These are phyloP conservation scores for Drosophila mayri DNA, from an alignment of 1,140 invertebrate genomes.

Conservation along the genomic window DNA sequence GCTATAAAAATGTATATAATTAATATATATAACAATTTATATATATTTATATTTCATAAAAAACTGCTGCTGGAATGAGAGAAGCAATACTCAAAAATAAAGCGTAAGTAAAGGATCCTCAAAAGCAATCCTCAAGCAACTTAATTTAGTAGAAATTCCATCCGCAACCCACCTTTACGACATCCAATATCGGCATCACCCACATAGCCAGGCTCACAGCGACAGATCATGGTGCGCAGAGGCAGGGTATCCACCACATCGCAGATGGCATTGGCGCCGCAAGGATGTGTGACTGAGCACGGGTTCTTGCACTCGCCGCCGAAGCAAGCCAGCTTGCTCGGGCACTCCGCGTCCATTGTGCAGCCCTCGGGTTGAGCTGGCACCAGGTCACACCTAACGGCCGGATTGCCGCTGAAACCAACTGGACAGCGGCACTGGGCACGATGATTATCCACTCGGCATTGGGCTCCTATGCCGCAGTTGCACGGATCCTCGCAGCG, in stretches of 20 bases:
- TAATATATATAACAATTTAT: slow-evolving; percentile 43
- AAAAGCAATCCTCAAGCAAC: background rate
- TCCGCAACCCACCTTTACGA: slow-evolving; percentile 86
- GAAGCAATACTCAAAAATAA: slow-evolving; percentile 71
- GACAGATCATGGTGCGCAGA: slow-evolving; percentile 94
- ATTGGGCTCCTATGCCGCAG: slow-evolving; percentile 89
- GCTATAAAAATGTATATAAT: slow-evolving; percentile 30
- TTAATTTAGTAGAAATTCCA: background rate
- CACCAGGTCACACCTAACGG: slow-evolving; percentile 88
- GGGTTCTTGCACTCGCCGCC: slow-evolving; percentile 93
- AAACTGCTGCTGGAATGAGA: slow-evolving; percentile 71
- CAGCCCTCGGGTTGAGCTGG: slow-evolving; percentile 89
- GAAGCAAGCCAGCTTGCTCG: slow-evolving; percentile 93
- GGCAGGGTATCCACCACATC: slow-evolving; percentile 93
- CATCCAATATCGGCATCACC: slow-evolving; percentile 94
- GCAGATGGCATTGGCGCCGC: slow-evolving; percentile 92
- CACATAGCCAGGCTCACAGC: slow-evolving; percentile 92
- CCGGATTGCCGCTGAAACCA: slow-evolving; percentile 92
- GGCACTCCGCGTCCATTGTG: slow-evolving; percentile 92
- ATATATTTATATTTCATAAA: background rate
- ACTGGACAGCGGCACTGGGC: slow-evolving; percentile 93
- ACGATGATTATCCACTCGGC: slow-evolving; percentile 91
- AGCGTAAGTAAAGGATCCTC: slow-evolving; percentile 9
- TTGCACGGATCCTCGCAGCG: slow-evolving; percentile 93
- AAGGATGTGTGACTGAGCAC: slow-evolving; percentile 91